Percentiles rank a stretch among this genome's conserved stretches.
Conservation (phyloP, 2,113 vertebrate genomes). For the Festucalex cinctus region DNA sequence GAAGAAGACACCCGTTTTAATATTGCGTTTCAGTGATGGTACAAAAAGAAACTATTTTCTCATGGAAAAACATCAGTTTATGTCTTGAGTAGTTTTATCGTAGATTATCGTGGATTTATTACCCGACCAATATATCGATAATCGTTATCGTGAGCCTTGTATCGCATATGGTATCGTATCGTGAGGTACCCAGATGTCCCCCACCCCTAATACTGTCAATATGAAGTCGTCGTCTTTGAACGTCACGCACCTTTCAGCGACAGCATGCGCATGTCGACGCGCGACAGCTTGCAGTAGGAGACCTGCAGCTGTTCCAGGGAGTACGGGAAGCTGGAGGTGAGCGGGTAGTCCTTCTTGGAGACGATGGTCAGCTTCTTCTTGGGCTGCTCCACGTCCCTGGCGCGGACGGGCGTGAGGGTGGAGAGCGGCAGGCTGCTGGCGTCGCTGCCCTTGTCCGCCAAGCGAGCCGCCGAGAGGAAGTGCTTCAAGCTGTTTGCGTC, state of each 20-base stretch:
- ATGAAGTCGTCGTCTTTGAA: too few relatives aligned
- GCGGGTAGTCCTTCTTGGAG: conserved; percentile 90
- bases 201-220: too few relatives aligned
- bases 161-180: too few relatives aligned
- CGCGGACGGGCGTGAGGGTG: conserved; percentile 79
- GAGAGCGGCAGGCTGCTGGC: conserved; percentile 75
- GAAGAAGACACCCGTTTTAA: too few relatives aligned
- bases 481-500: conserved; percentile 82
- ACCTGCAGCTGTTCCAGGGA: conserved; percentile 91
- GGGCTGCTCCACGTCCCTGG: conserved; percentile 90
- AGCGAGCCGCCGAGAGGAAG: conserved; percentile 86
- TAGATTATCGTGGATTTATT: too few relatives aligned
- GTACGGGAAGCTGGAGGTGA: conserved; percentile 86
- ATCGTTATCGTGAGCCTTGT: too few relatives aligned
- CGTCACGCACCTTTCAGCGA: conserved; percentile 72
- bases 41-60: too few relatives aligned
- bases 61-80: too few relatives aligned
- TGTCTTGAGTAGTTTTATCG: too few relatives aligned
- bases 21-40: too few relatives aligned
- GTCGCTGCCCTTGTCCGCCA: conserved; percentile 83
- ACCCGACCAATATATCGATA: too few relatives aligned
- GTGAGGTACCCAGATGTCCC: too few relatives aligned
- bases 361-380: conserved; percentile 88
- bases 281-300: conserved; percentile 88
- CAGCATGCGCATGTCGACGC: conserved; percentile 86